Evolutionary conservation across 2,888 invertebrate genomes (phyloP).

Genomic region (Apodemia mormo): DNA sequence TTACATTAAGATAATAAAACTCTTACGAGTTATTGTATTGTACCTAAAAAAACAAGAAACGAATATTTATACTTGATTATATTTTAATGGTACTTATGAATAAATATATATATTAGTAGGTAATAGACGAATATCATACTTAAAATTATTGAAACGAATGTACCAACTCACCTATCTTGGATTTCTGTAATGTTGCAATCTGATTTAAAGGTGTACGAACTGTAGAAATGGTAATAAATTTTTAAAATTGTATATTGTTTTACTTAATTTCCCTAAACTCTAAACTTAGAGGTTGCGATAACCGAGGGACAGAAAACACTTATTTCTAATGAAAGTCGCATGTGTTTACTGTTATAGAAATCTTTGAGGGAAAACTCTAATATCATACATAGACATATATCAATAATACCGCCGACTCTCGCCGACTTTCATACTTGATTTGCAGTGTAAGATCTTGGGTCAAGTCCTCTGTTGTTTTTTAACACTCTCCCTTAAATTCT

Average conservation of each 20-base stretch:
- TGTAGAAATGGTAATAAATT: conserved; percentile 74
- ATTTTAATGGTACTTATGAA: conserved; percentile 35
- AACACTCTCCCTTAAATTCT: too few relatives aligned
- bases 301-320: too few relatives aligned
- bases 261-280: not conserved
- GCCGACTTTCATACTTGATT: too few relatives aligned
- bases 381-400: too few relatives aligned
- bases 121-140: conserved; percentile 17
- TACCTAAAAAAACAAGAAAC: conserved; percentile 36
- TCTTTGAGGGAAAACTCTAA: too few relatives aligned
- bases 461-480: too few relatives aligned
- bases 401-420: too few relatives aligned
- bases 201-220: conserved; percentile 38
- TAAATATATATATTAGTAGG: conserved; percentile 19
- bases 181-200: conserved; percentile 18
- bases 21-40: conserved; percentile 22
- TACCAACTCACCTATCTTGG: conserved; percentile 44
- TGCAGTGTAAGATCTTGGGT: too few relatives aligned
- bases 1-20: conserved; percentile 1
- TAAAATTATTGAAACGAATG: conserved; percentile 27
- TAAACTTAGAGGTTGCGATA: too few relatives aligned
- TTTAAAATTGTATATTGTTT: conserved; percentile 46
- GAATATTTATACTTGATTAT: conserved; percentile 51
- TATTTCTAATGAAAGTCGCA: too few relatives aligned
- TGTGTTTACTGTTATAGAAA: too few relatives aligned